phyloP scores from a whole-genome alignment of 2,797 vertebrate species.

The Clarias fuscus region DNA sequence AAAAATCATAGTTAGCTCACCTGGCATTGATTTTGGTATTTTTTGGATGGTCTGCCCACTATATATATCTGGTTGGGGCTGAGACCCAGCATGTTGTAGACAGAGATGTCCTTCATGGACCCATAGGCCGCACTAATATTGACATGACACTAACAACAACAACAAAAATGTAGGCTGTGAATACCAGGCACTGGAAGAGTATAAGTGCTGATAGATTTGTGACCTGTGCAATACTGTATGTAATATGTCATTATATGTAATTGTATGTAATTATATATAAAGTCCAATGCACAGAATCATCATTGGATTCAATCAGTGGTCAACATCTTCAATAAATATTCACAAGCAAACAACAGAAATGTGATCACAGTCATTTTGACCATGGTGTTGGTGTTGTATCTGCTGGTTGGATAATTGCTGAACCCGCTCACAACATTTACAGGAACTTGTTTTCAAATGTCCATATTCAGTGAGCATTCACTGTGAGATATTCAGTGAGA shows the following conservation, averaged over 20 bases:
- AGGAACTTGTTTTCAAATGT: background rate
- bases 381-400: background rate
- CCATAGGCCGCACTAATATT: slow-evolving; percentile 95
- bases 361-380: background rate
- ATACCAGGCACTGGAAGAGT: slow-evolving; percentile 6
- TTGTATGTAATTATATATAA: too few relatives aligned
- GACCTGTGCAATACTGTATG: background rate
- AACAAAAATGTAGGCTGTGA: slow-evolving; percentile 40
- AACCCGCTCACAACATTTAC: too few relatives aligned
- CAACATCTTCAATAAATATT: too few relatives aligned
- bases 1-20: slow-evolving; percentile 63
- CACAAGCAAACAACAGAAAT: background rate
- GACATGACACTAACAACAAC: slow-evolving; percentile 87
- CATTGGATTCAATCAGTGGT: background rate
- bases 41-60: slow-evolving; percentile 94
- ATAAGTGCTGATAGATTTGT: slow-evolving; percentile 1
- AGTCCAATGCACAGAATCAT: background rate
- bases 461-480: too few relatives aligned
- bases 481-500: background rate
- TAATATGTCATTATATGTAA: background rate
- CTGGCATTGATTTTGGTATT: slow-evolving; percentile 96
- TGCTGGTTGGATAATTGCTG: background rate
- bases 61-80: slow-evolving; percentile 93
- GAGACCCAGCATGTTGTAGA: slow-evolving; percentile 93
- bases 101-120: slow-evolving; percentile 98